Conservation (phyloP, 2,888 invertebrate genomes). For the Bombyx huttoni region DNA sequence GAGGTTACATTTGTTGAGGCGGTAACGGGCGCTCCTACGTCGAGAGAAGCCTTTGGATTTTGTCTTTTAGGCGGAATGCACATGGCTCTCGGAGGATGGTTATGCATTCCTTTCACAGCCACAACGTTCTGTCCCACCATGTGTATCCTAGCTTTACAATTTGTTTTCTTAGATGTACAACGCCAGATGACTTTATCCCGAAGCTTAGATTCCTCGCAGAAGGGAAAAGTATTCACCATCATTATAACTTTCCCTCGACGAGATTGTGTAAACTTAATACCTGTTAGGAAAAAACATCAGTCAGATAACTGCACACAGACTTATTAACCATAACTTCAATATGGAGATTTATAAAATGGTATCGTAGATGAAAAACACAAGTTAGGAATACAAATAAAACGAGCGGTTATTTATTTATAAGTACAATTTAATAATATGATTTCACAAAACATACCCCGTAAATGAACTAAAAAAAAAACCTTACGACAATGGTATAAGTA, state of each 20-base stretch:
- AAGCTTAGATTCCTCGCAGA: slow-evolving; percentile 67
- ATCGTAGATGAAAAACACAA: too few species aligned
- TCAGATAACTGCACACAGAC: slow-evolving; percentile 25
- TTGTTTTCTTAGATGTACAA: slow-evolving; percentile 68
- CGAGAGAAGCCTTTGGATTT: not conserved
- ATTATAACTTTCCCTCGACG: slow-evolving; percentile 67
- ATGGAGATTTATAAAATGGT: slow-evolving; percentile 2
- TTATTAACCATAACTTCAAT: slow-evolving; percentile 1
- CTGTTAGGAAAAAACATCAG: slow-evolving; percentile 40
- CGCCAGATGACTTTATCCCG: slow-evolving; percentile 68
- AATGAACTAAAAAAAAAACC: slow-evolving; percentile 51
- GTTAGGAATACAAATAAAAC: slow-evolving; percentile 52
- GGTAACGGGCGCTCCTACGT: slow-evolving; percentile 6
- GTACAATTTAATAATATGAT: slow-evolving; percentile 69
- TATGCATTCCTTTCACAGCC: slow-evolving; percentile 67
- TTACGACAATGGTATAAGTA: slow-evolving; percentile 61
- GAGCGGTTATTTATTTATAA: slow-evolving; percentile 63
- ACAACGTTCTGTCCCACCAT: slow-evolving; percentile 62
- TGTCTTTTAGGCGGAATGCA: slow-evolving; percentile 30
- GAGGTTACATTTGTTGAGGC: slow-evolving; percentile 10
- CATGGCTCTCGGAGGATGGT: slow-evolving; percentile 56
- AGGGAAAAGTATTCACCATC: slow-evolving; percentile 70
- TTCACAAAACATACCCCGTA: slow-evolving; percentile 69
- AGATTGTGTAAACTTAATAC: slow-evolving; percentile 65
- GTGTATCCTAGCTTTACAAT: slow-evolving; percentile 66